Percentiles rank a stretch among this genome's conserved stretches.
Conservation (phyloP, 2,888 invertebrate species). For the Leptarthrus brevirostris region DNA sequence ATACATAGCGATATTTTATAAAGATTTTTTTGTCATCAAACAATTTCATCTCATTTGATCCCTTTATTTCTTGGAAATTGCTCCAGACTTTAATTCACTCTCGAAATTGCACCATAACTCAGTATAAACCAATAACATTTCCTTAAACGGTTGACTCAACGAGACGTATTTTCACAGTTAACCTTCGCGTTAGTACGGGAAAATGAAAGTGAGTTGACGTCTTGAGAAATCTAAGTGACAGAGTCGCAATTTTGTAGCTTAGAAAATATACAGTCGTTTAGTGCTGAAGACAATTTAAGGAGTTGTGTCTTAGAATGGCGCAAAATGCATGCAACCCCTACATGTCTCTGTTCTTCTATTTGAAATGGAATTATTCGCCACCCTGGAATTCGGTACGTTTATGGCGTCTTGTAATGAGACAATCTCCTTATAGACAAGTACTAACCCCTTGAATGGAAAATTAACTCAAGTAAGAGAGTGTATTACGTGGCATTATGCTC, state of each 20-base stretch:
- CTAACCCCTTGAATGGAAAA: constrained; percentile 26
- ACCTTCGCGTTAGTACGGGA: constrained; percentile 16
- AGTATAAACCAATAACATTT: constrained; percentile 33
- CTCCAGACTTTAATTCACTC: constrained; percentile 9
- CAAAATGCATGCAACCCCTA: constrained; percentile 12
- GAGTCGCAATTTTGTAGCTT: neutral
- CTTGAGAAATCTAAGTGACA: constrained; percentile 16
- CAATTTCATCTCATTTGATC: neutral
- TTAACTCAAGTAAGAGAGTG: constrained; percentile 26
- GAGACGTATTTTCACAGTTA: constrained; percentile 10
- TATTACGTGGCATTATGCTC: constrained; percentile 15
- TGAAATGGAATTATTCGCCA: constrained; percentile 9
- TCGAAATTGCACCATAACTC: constrained; percentile 18
- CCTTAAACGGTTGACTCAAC: constrained; percentile 10
- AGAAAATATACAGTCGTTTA: neutral
- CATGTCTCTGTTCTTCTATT: neutral
- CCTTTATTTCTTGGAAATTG: neutral
- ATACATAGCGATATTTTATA: too few relatives aligned
- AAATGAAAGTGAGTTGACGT: constrained; percentile 34
- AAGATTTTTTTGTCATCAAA: too few relatives aligned
- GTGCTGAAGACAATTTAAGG: constrained; percentile 2
- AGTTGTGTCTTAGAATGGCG: constrained; percentile 7
- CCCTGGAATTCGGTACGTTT: constrained; percentile 1
- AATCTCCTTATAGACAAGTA: constrained; percentile 31
- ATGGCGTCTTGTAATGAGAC: constrained; percentile 29